Conservation (phyloP, 2,797 vertebrate species). For the Myotis daubentonii region DNA sequence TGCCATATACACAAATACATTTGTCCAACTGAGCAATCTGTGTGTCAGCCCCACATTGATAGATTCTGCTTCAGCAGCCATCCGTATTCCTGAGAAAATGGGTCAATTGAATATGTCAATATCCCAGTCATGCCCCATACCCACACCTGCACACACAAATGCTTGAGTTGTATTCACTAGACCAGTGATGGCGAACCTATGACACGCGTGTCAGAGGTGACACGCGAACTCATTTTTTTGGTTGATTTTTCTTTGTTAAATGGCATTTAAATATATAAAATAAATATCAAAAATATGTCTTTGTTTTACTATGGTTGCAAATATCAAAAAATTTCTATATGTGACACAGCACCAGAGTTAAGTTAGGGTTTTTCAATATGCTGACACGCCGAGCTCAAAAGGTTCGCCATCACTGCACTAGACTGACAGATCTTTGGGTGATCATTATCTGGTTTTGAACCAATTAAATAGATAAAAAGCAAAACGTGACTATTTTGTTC, state of each 20-base stretch:
- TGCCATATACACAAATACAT: not conserved
- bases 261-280: no score
- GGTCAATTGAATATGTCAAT: not conserved
- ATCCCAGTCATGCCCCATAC: not conserved
- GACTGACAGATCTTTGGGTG: not conserved
- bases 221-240: no score
- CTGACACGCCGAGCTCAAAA: no score
- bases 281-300: no score
- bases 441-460: not conserved
- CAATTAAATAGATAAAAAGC: not conserved
- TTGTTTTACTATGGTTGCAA: no score
- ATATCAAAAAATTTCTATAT: no score
- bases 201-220: no score
- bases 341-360: no score
- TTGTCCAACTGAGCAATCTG: not conserved
- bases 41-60: not conserved
- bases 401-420: not conserved
- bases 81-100: slow-evolving; percentile 34
- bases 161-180: not conserved
- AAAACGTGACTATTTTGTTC: slow-evolving; percentile 38
- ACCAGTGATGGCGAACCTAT: not conserved
- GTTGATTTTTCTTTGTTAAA: no score
- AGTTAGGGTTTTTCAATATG: no score
- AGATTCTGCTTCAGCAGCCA: not conserved
- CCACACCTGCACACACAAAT: not conserved